phyloP scores from a whole-genome alignment of 2,797 vertebrate species.

The Megaceryle alcyon region DNA sequence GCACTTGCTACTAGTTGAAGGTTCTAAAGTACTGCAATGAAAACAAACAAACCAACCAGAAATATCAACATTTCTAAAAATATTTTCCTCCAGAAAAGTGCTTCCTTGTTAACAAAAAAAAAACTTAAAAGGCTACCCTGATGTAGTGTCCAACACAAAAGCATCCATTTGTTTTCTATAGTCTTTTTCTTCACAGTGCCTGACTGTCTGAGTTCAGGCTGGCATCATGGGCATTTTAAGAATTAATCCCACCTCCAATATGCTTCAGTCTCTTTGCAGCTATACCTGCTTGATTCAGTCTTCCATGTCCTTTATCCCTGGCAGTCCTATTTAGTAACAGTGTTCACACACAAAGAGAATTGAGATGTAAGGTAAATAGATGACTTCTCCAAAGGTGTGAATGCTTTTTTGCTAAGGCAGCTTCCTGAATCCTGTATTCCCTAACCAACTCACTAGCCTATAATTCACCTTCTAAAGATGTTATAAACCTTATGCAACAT shows the following conservation, averaged over 20 bases:
- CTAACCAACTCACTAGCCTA: not conserved
- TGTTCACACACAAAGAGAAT: not conserved
- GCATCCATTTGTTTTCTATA: not conserved
- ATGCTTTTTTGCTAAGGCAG: not conserved
- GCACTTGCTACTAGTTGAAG: not conserved
- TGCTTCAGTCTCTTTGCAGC: not conserved
- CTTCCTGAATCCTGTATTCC: not conserved
- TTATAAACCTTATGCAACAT: not conserved
- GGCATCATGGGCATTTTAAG: not conserved
- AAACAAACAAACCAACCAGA: not conserved
- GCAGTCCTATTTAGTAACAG: not conserved
- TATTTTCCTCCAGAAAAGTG: not conserved
- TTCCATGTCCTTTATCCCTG: not conserved
- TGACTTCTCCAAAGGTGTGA: not conserved
- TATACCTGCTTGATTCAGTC: not conserved
- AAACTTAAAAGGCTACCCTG: not conserved
- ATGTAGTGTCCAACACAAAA: not conserved
- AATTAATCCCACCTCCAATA: not conserved
- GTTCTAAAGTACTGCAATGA: not conserved
- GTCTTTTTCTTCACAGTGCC: not conserved
- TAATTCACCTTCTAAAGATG: not conserved
- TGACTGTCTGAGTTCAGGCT: not conserved
- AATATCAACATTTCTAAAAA: not conserved
- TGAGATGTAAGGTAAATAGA: not conserved
- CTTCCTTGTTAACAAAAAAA: not conserved